Evolutionary conservation across 2,797 vertebrate genomes (phyloP).

Genomic region (Yasuhikotakia modesta): DNA sequence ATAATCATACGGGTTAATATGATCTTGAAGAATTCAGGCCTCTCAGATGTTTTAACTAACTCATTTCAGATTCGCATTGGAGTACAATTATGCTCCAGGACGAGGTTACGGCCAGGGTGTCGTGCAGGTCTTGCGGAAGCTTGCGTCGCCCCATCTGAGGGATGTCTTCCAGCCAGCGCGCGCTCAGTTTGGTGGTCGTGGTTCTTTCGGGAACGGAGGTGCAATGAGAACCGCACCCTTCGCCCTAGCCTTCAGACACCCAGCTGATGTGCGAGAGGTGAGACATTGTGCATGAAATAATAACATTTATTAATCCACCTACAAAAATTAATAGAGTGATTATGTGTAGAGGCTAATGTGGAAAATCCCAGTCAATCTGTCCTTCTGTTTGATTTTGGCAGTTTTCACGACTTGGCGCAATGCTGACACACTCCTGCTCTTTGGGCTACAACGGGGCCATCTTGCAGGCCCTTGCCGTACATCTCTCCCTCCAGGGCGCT

Average conservation of each 20-base stretch:
- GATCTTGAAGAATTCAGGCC: not conserved
- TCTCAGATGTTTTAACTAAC: conserved; percentile 42
- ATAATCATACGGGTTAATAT: not conserved
- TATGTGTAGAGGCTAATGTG: not conserved
- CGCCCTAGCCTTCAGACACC: conserved; percentile 79
- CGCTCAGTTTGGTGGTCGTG: conserved; percentile 92
- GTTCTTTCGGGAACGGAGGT: conserved; percentile 95
- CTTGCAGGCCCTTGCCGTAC: conserved; percentile 92
- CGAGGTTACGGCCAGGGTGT: conserved; percentile 91
- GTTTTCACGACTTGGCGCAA: conserved; percentile 88
- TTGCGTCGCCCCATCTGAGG: conserved; percentile 84
- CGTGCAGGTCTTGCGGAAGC: conserved; percentile 91
- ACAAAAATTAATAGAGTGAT: not conserved
- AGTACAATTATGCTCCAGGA: conserved; percentile 87
- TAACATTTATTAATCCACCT: not conserved
- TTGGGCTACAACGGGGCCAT: conserved; percentile 96
- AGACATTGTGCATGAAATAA: not conserved
- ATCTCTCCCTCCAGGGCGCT: conserved; percentile 88
- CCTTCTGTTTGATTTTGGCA: conserved; percentile 59
- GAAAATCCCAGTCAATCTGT: not conserved
- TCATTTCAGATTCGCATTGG: conserved; percentile 87
- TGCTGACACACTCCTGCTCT: conserved; percentile 95
- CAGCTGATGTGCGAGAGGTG: conserved; percentile 85
- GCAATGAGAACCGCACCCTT: conserved; percentile 95
- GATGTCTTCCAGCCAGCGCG: conserved; percentile 92